phyloP scores from a whole-genome alignment of 2,113 vertebrate genomes.

The Campylomormyrus numenius region DNA sequence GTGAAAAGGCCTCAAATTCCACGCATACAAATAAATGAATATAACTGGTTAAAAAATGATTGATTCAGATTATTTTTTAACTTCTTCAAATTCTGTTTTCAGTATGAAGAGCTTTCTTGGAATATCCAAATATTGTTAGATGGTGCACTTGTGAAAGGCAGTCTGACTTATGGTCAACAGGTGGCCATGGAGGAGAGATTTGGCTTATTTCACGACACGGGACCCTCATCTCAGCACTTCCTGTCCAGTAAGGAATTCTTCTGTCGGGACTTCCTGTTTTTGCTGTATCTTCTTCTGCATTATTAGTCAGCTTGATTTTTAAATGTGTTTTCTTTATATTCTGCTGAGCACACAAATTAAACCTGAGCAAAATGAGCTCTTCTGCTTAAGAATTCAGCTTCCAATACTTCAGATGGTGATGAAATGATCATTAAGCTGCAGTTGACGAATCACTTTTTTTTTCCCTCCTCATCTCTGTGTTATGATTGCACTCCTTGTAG shows the following conservation, averaged over 20 bases:
- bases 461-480: background rate
- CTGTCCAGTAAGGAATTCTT: conserved; percentile 65
- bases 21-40: background rate
- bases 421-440: background rate
- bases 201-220: conserved; percentile 68
- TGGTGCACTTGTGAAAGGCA: background rate
- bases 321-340: background rate
- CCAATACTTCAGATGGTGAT: background rate
- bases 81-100: background rate
- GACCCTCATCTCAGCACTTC: conserved; percentile 68
- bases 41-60: background rate
- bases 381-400: conserved; percentile 1
- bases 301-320: background rate
- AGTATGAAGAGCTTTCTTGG: background rate
- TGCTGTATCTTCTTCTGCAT: background rate
- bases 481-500: background rate
- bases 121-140: background rate
- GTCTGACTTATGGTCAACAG: conserved; percentile 38
- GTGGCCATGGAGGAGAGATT: conserved; percentile 67
- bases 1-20: background rate
- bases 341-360: background rate
- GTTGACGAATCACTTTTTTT: background rate
- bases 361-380: background rate
- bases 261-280: background rate
- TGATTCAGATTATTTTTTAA: background rate